Evolutionary conservation across 1,140 invertebrate species (phyloP), one percentile per base, ranked within the genome.

Genomic region (Drosophila lacertosa): DNA sequence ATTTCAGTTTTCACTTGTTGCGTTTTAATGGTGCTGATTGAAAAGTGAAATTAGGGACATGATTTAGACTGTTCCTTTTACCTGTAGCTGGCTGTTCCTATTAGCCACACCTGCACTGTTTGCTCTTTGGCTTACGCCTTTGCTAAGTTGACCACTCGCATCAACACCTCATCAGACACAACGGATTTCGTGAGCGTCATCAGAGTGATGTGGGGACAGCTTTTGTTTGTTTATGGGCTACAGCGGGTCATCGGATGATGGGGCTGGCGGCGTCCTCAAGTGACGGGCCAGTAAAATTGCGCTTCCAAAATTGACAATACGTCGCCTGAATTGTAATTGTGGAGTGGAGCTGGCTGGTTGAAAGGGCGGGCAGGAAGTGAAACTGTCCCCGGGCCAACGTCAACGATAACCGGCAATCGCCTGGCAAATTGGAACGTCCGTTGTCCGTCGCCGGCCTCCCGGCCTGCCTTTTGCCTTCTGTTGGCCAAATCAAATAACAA

Each of bases 401-500:
- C 55, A 60, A 50, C 64, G 69, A 72, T 72, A 67, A 66, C 69
- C 33, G 26, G 64, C 63, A 67, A 72, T 72, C 55, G 54, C 35
- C 58, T 71, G 72, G 59, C 44, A 75, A 74, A 79, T 63, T 80
- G 77, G 62, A 60, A 54, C 42, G 47, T 68, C 77, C 74, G 66
- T 58, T 37, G 24, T 3, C 37, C 29, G 35, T 45, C 50, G 16
- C 4, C 3, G 3, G 18, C 15, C 16, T 22, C 18, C n/a, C 33
- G 7, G 40, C 18, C 53, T 35, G 64, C n/a, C n/a, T n/a, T n/a
- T n/a, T 32, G 45, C 42, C 48, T 59, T 51, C 69, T 55, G 77
- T 35, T 66, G 77, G 64, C 32, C 77, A 81, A 81, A 81, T 81
- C 77, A 81, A 81, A 81, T 81, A 82, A 82, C 77, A 81, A 81